Conservation (phyloP, 2,888 invertebrate genomes). For the Synergus umbraculus region DNA sequence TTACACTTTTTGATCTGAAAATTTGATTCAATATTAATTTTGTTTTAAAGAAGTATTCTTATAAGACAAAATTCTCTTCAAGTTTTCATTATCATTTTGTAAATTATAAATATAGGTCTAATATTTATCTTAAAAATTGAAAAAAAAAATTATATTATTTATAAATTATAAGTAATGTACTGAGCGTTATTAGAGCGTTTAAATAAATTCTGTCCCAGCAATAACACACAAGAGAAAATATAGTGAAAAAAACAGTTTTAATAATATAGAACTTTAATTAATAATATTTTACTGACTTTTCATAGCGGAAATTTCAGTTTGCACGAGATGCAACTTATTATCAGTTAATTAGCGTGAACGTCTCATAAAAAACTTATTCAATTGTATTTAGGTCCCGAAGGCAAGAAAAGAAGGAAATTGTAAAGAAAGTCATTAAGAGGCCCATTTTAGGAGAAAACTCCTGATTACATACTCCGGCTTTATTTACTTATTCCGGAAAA, state of each 20-base stretch:
- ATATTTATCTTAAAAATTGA: too few relatives aligned
- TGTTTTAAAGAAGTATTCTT: not conserved
- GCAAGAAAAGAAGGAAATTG: not conserved
- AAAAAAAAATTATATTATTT: too few relatives aligned
- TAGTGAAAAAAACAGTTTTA: not conserved
- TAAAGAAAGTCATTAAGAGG: not conserved
- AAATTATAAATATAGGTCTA: too few relatives aligned
- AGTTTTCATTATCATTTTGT: not conserved
- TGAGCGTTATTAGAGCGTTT: not conserved
- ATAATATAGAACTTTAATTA: not conserved
- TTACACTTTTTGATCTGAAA: too few relatives aligned
- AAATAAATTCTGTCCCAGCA: not conserved
- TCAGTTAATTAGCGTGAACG: not conserved
- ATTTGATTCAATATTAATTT: too few relatives aligned
- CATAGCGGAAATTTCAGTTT: not conserved
- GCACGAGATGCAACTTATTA: conserved; percentile 5
- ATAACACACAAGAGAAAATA: not conserved
- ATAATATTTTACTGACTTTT: not conserved
- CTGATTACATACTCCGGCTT: not conserved
- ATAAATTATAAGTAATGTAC: not conserved
- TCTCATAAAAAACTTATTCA: not conserved
- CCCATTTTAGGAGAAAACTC: not conserved
- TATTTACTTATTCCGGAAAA: not conserved
- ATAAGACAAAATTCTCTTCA: not conserved
- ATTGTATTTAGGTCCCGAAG: conserved; percentile 1